A percentile compares a stretch with the other conserved stretches of the same genome.
Conservation (phyloP, 2,888 invertebrate genomes). For the Leptodirus hochenwartii region DNA sequence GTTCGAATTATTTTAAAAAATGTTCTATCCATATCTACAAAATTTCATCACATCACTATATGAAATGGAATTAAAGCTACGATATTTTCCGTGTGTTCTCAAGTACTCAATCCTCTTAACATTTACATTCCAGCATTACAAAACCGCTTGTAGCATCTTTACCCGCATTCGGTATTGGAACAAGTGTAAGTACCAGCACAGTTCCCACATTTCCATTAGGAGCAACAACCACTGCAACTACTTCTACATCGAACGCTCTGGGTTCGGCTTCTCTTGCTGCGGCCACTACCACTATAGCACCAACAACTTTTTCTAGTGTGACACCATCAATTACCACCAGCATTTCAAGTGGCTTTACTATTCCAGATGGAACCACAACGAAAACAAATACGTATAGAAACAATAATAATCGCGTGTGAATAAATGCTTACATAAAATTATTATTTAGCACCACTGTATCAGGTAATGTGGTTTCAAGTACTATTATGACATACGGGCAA, state of each 20-base stretch:
- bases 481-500: constrained; percentile 60
- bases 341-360: constrained; percentile 5
- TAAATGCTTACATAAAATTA: too few relatives aligned
- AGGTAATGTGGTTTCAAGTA: constrained; percentile 17
- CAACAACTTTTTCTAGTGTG: constrained; percentile 11
- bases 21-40: too few relatives aligned
- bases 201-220: constrained; percentile 10
- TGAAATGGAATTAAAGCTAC: too few relatives aligned
- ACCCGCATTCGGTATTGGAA: neutral
- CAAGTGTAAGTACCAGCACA: constrained; percentile 11
- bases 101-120: neutral
- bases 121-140: constrained; percentile 4
- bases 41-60: too few relatives aligned
- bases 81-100: too few relatives aligned
- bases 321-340: neutral
- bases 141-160: neutral
- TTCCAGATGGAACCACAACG: constrained; percentile 5
- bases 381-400: constrained; percentile 1
- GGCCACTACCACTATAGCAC: too few relatives aligned
- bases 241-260: too few relatives aligned
- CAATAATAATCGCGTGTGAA: constrained; percentile 4
- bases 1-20: too few relatives aligned
- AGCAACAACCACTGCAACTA: constrained; percentile 7
- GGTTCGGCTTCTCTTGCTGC: constrained; percentile 8
- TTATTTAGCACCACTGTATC: too few relatives aligned